A percentile compares a stretch with the other conserved stretches of the same genome.
Evolutionary conservation across 2,888 invertebrate genomes (phyloP).

Genomic region (Rhamphomyia laevipes): DNA sequence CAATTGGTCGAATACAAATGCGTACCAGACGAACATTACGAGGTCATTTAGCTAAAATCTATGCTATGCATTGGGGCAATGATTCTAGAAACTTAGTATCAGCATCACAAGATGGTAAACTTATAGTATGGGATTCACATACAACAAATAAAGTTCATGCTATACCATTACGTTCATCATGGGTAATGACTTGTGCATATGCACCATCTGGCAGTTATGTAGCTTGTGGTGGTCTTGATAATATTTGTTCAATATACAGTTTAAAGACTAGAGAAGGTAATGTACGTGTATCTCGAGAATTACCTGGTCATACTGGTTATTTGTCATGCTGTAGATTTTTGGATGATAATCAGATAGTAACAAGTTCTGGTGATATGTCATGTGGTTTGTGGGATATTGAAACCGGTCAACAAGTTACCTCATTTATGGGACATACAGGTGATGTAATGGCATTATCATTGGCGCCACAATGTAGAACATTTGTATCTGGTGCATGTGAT

Average conservation of each 20-base stretch:
- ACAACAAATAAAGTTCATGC: slow-evolving; percentile 97
- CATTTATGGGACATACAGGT: slow-evolving; percentile 98
- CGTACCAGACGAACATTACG: no score
- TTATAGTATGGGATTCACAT: slow-evolving; percentile 99
- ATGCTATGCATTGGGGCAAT: slow-evolving; percentile 99
- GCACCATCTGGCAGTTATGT: slow-evolving; percentile 99
- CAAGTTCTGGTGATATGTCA: slow-evolving; percentile 99
- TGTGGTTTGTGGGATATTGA: slow-evolving; percentile 99
- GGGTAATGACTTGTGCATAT: no score
- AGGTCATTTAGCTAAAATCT: slow-evolving; percentile 99
- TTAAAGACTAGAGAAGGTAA: slow-evolving; percentile 98
- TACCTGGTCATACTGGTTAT: slow-evolving; percentile 99
- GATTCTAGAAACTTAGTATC: no score
- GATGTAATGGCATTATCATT: slow-evolving; percentile 94
- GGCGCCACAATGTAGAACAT: slow-evolving; percentile 96
- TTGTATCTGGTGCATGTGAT: slow-evolving; percentile 99
- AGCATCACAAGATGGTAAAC: no score
- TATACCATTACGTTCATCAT: slow-evolving; percentile 97
- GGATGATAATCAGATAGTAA: slow-evolving; percentile 98
- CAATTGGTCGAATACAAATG: slow-evolving; percentile 99
- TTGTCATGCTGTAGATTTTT: slow-evolving; percentile 99
- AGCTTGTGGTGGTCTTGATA: slow-evolving; percentile 98
- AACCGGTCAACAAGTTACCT: slow-evolving; percentile 98
- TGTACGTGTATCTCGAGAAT: no score
- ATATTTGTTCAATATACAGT: no score